A percentile compares a stretch with the other conserved stretches of the same genome.
These are phyloP conservation scores for Xylota segnis DNA, from an alignment of 2,888 invertebrate genomes.

Conservation along the genomic window DNA sequence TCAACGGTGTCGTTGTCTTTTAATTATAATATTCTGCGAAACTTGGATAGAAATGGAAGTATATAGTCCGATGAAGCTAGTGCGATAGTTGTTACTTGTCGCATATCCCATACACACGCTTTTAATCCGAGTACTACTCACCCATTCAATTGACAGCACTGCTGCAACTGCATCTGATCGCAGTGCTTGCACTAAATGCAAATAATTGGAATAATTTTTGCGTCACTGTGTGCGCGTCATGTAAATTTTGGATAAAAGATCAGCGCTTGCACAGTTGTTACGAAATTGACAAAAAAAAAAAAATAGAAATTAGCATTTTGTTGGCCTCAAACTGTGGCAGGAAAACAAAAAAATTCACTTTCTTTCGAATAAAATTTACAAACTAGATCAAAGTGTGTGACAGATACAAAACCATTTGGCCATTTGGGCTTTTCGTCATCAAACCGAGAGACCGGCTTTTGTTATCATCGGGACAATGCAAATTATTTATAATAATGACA, in stretches of 20 bases:
- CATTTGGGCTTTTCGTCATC: not conserved
- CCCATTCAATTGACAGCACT: slow-evolving; percentile 20
- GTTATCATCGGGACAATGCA: slow-evolving; percentile 13
- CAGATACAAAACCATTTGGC: slow-evolving; percentile 5
- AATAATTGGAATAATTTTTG: slow-evolving; percentile 38
- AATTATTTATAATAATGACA: slow-evolving; percentile 6
- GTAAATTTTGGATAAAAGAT: slow-evolving; percentile 37
- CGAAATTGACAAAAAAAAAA: slow-evolving; percentile 23
- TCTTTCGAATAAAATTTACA: slow-evolving; percentile 27
- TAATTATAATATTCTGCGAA: slow-evolving; percentile 63
- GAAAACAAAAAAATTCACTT: slow-evolving; percentile 20
- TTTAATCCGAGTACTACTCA: slow-evolving; percentile 3
- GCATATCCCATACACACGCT: slow-evolving; percentile 8
- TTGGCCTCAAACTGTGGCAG: not conserved
- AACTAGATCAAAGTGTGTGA: slow-evolving; percentile 19
- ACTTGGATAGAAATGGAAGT: slow-evolving; percentile 6
- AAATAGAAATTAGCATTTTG: slow-evolving; percentile 38
- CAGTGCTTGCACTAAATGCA: slow-evolving; percentile 22
- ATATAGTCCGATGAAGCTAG: slow-evolving; percentile 1
- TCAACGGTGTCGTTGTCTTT: slow-evolving; percentile 63
- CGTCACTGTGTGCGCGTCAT: slow-evolving; percentile 23
- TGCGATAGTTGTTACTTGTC: slow-evolving; percentile 1
- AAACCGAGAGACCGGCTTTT: not conserved
- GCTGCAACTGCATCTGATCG: slow-evolving; percentile 19
- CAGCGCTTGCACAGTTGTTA: slow-evolving; percentile 33